A percentile compares a stretch with the other conserved stretches of the same genome.
Evolutionary conservation across 1,140 invertebrate genomes (phyloP).

Genomic region (Heliconius hewitsoni): DNA sequence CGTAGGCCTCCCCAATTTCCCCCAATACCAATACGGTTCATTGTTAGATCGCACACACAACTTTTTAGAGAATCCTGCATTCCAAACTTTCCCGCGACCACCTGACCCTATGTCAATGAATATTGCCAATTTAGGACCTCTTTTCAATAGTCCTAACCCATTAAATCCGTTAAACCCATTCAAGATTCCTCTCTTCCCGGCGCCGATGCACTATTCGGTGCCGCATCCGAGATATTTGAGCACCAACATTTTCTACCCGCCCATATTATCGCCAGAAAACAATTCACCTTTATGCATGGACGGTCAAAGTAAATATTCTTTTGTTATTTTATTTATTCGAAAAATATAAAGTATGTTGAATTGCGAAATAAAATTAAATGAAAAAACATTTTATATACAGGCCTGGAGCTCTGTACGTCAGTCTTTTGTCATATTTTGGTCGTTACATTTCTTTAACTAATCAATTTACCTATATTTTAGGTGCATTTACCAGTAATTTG

Average conservation of each 20-base stretch:
- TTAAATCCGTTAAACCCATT: slow-evolving; percentile 60
- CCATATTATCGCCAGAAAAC: slow-evolving; percentile 47
- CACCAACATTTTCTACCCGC: slow-evolving; percentile 67
- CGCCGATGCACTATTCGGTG: slow-evolving; percentile 59
- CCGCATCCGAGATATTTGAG: slow-evolving; percentile 61
- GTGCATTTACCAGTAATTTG: slow-evolving; percentile 30
- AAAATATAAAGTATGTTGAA: background rate
- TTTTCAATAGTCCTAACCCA: slow-evolving; percentile 48
- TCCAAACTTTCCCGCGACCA: slow-evolving; percentile 56
- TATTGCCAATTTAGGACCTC: slow-evolving; percentile 50
- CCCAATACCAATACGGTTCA: slow-evolving; percentile 75
- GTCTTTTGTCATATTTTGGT: too few species aligned
- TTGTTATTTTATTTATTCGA: background rate
- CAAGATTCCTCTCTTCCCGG: slow-evolving; percentile 65
- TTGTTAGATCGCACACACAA: slow-evolving; percentile 69
- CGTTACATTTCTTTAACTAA: too few species aligned
- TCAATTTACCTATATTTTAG: slow-evolving; percentile 29
- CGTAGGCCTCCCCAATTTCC: slow-evolving; percentile 53
- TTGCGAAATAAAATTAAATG: slow-evolving; percentile 33
- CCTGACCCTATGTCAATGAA: slow-evolving; percentile 51
- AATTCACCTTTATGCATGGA: slow-evolving; percentile 39
- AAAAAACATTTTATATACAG: background rate
- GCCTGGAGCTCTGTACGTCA: too few species aligned
- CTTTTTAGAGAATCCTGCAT: slow-evolving; percentile 53
- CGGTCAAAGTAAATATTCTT: slow-evolving; percentile 35